Percentiles rank a stretch among this genome's conserved stretches.
Conservation (phyloP, 1,140 invertebrate species). For the Araneus ventricosus region DNA sequence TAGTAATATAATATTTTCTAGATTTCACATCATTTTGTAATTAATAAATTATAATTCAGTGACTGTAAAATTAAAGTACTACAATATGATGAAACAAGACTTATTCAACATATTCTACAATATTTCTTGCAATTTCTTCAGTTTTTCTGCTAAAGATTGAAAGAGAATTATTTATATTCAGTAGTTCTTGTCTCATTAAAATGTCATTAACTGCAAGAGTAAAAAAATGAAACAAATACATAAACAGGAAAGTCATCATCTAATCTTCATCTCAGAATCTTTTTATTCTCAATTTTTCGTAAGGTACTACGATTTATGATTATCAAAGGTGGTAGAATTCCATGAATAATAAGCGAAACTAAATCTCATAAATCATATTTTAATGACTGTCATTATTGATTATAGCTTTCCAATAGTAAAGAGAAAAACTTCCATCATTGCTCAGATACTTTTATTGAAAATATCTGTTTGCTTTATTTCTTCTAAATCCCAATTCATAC, state of each 20-base stretch:
- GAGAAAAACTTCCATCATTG: background rate
- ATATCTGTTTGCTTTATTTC: background rate
- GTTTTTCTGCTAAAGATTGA: too few species aligned
- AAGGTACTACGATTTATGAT: background rate
- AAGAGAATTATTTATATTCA: background rate
- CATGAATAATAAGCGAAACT: slow-evolving; percentile 10
- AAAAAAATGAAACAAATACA: slow-evolving; percentile 31
- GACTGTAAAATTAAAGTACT: too few species aligned
- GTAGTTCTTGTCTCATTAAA: slow-evolving; percentile 6
- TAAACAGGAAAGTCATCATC: background rate
- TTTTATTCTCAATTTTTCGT: background rate
- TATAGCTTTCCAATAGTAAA: slow-evolving; percentile 46
- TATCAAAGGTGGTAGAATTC: background rate
- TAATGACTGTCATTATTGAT: slow-evolving; percentile 35
- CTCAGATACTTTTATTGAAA: background rate
- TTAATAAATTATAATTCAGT: too few species aligned
- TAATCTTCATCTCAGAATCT: slow-evolving; percentile 19
- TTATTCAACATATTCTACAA: too few species aligned
- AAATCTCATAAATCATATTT: slow-evolving; percentile 56
- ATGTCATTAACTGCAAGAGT: slow-evolving; percentile 36
- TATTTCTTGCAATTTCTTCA: too few species aligned
- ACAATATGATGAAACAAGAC: too few species aligned
- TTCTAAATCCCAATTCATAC: background rate
- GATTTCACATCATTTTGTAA: too few species aligned
- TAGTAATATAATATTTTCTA: too few species aligned